Conservation (phyloP, 2,888 invertebrate genomes). For the Trisateles emortualis region DNA sequence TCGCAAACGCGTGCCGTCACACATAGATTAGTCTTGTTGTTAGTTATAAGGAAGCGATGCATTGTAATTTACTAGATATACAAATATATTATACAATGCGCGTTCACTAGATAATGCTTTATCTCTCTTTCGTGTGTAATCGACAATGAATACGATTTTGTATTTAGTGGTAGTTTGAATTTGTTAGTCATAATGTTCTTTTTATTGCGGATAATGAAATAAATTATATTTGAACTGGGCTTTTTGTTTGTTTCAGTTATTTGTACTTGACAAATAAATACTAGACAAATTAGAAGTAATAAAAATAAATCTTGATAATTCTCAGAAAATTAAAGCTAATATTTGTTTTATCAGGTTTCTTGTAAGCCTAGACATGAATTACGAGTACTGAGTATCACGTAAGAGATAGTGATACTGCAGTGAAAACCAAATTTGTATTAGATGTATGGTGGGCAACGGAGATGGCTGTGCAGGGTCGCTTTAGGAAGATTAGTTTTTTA, state of each 20-base stretch:
- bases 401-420: not conserved
- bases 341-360: slow-evolving; percentile 16
- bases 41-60: slow-evolving; percentile 20
- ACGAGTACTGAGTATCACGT: not conserved
- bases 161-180: slow-evolving; percentile 2
- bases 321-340: not conserved
- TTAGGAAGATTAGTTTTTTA: no score
- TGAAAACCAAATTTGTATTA: not conserved
- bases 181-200: slow-evolving; percentile 28
- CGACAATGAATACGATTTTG: slow-evolving; percentile 17
- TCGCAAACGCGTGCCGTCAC: slow-evolving; percentile 63
- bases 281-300: slow-evolving; percentile 16
- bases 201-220: slow-evolving; percentile 27
- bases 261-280: not conserved
- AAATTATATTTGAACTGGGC: slow-evolving; percentile 20
- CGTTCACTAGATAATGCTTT: not conserved
- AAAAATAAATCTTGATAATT: not conserved
- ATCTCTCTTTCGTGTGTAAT: not conserved
- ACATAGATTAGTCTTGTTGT: slow-evolving; percentile 31
- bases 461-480: no score
- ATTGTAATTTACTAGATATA: slow-evolving; percentile 8
- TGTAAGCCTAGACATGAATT: slow-evolving; percentile 1
- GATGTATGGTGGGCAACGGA: no score
- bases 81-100: slow-evolving; percentile 21
- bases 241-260: slow-evolving; percentile 21